Base-by-base conservation (phyloP, 2,888 invertebrate genomes). In the Drosophila meridiana region DNA sequence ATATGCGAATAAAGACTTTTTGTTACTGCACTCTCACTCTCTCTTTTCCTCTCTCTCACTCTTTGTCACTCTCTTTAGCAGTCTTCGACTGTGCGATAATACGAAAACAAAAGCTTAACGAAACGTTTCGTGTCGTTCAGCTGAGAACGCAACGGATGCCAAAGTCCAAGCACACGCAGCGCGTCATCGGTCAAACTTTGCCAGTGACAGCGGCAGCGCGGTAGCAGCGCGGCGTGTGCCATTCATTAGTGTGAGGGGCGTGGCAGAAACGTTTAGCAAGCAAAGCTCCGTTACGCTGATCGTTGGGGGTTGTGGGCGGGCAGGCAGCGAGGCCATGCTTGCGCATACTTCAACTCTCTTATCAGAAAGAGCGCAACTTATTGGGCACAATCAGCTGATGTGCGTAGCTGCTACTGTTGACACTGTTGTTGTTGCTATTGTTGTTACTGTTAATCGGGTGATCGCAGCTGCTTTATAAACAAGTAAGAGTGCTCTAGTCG, bases 111-210 rank as follows among this genome's bases (percentile, higher is more conserved):
- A 53, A 59, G 59, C 66, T 78, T 43, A 40, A 63, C 65, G 65
- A 73, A 60, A 26, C 56, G 14, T 28, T 48, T 60, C 63, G 14
- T 28, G 42, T 60, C 63, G 48, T 53, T 47, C 9, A 69, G 50
- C 56, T 13, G 61, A 62, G 68, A 66, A 58, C 52, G 69, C 60
- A 57, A 36, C 8, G n/a, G n/a, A 61, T 42, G 48, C 14, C 81
- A 82, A 80, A 82, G 83, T 83, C 81, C 81, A 82, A 80, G 72
- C 71, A 67, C 69, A 73, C 26, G 45, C 28, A 62, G 20, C 83
- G 78, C 82, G 82, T 82, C 82, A 82, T 69, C 72, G 59, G 63
- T 36, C 47, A 80, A 76, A 68, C 80, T 80, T 68, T 72, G 72
- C 61, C 71, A 71, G 20, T 8, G 30, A 4, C 28, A 45, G 42